Evolutionary conservation across 2,113 vertebrate species (phyloP).

Genomic region (Chauna torquata): DNA sequence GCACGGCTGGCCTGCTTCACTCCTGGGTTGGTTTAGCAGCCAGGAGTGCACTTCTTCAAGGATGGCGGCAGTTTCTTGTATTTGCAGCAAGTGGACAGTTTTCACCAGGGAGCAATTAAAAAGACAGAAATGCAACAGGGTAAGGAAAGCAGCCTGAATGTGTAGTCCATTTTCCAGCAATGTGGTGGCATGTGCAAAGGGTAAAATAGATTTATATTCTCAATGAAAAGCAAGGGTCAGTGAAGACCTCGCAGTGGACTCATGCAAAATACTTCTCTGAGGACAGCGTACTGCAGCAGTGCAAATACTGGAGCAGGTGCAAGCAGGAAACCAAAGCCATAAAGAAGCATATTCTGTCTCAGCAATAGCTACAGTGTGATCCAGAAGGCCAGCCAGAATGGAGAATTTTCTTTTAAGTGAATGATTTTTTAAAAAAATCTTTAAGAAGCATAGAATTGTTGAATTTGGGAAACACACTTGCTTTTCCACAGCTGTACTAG

Average conservation of each 20-base stretch:
- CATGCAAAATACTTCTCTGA: neutral
- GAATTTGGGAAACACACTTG: neutral
- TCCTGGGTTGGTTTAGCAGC: neutral
- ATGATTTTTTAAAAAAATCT: neutral
- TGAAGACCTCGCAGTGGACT: neutral
- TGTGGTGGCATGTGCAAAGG: neutral
- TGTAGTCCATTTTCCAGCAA: neutral
- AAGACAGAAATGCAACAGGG: neutral
- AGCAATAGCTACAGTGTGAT: accelerated
- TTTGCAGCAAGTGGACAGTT: neutral
- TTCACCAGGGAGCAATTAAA: neutral
- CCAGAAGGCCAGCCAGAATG: neutral
- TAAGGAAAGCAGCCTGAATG: neutral
- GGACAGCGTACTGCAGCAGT: neutral
- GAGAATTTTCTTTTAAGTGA: neutral
- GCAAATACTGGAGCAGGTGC: accelerated
- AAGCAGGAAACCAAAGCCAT: neutral
- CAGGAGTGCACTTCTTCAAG: neutral
- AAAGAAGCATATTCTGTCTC: neutral
- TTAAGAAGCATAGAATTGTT: neutral
- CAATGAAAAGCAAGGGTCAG: neutral
- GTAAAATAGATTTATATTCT: neutral
- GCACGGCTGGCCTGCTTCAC: neutral
- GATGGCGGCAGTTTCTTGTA: neutral
- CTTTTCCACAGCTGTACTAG: neutral